phyloP scores from a whole-genome alignment of 2,888 invertebrate species.

The Hirtodrosophila cameraria region DNA sequence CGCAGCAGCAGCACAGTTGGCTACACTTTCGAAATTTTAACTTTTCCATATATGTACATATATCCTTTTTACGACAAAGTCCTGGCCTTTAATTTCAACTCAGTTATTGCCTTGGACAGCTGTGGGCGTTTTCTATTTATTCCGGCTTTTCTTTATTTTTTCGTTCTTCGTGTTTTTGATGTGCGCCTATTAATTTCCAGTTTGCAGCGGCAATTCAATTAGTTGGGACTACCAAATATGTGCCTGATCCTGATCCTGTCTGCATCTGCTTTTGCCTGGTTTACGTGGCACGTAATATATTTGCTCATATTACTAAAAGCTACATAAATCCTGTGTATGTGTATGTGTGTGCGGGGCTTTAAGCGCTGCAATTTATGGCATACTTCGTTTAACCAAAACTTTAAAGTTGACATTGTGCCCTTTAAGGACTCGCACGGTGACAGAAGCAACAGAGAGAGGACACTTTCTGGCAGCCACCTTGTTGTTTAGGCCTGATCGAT shows the following conservation, averaged over 20 bases:
- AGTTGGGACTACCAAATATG: conserved; percentile 50
- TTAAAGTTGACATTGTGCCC: conserved; percentile 34
- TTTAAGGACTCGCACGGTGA: conserved; percentile 25
- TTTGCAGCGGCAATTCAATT: conserved; percentile 71
- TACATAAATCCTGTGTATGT: conserved; percentile 77
- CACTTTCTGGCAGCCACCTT: conserved; percentile 24
- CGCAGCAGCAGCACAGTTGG: conserved; percentile 71
- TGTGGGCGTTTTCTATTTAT: conserved; percentile 46
- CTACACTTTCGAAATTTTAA: conserved; percentile 56
- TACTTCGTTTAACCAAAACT: conserved; percentile 10
- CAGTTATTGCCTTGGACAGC: conserved; percentile 50
- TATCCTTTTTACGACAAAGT: background rate
- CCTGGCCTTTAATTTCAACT: conserved; percentile 50
- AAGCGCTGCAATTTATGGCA: conserved; percentile 48
- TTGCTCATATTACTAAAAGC: conserved; percentile 77
- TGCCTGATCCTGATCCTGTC: conserved; percentile 11
- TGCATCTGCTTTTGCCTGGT: conserved; percentile 13
- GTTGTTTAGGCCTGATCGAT: conserved; percentile 76
- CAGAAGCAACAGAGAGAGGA: background rate
- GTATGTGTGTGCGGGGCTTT: conserved; percentile 69
- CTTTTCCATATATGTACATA: conserved; percentile 2
- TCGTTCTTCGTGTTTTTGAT: too few species aligned
- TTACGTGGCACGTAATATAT: conserved; percentile 74
- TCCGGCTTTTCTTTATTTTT: too few species aligned
- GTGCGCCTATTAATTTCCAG: conserved; percentile 75